phyloP scores from a whole-genome alignment of 2,113 vertebrate genomes.

The Notechis scutatus region DNA sequence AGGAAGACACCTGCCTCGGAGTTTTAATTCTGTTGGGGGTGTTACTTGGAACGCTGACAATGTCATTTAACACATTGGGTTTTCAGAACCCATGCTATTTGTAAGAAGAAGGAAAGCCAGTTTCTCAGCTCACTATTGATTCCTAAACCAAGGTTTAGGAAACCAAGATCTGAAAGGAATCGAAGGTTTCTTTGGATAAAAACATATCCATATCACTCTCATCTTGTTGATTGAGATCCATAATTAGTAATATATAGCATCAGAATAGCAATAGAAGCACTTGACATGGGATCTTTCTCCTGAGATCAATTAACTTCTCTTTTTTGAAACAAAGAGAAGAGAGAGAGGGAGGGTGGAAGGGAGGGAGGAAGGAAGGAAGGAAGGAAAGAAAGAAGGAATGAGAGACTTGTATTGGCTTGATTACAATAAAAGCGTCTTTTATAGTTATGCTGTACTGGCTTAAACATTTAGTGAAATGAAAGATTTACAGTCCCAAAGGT shows the following conservation, averaged over 20 bases:
- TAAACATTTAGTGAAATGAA: slow-evolving; percentile 38
- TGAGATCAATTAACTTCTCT: slow-evolving; percentile 45
- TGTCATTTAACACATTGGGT: neutral
- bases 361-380: too few relatives aligned
- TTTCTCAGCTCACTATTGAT: neutral
- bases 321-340: slow-evolving; percentile 55
- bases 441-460: slow-evolving; percentile 32
- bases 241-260: slow-evolving; percentile 44
- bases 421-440: slow-evolving; percentile 43
- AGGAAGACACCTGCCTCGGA: too few relatives aligned
- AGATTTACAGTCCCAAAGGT: slow-evolving; percentile 16
- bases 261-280: slow-evolving; percentile 26
- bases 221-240: slow-evolving; percentile 37
- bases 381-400: neutral
- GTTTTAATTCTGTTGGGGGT: too few relatives aligned
- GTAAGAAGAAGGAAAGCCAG: too few relatives aligned
- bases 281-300: slow-evolving; percentile 43
- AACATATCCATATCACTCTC: neutral
- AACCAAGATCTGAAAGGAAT: neutral
- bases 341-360: neutral
- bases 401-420: slow-evolving; percentile 47
- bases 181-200: neutral
- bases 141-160: neutral
- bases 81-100: neutral
- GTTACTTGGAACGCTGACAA: too few relatives aligned